phyloP scores from a whole-genome alignment of 2,113 vertebrate species.

The Petrocephalus zakoni region DNA sequence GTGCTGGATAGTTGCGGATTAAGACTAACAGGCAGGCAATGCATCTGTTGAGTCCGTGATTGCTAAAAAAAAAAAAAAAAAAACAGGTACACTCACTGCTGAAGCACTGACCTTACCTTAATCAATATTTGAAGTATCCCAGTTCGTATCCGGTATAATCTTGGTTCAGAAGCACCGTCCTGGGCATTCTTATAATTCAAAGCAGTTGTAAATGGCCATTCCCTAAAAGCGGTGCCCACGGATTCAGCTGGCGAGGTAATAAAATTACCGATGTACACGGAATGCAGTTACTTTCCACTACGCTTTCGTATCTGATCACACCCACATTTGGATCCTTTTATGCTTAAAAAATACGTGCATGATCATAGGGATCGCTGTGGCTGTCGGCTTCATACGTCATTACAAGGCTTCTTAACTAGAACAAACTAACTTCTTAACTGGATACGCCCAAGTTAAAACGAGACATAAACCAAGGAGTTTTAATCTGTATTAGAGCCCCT shows the following conservation, averaged over 20 bases:
- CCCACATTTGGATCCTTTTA: background rate
- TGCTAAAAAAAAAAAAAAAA: background rate
- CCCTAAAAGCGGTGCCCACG: background rate
- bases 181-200: conserved; percentile 8
- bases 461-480: background rate
- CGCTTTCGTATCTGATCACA: background rate
- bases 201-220: conserved; percentile 4
- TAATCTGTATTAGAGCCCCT: background rate
- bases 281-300: background rate
- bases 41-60: background rate
- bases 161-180: conserved; percentile 21
- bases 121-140: conserved; percentile 34
- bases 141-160: conserved; percentile 22
- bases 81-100: background rate
- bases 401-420: background rate
- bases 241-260: conserved; percentile 24
- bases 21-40: background rate
- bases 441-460: background rate
- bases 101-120: conserved; percentile 37
- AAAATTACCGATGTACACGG: background rate
- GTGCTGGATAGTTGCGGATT: background rate
- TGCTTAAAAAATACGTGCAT: background rate
- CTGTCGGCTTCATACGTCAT: background rate
- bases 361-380: background rate
- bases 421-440: background rate